Conservation (phyloP, 2,797 vertebrate genomes). For the Hoplostethus atlanticus region DNA sequence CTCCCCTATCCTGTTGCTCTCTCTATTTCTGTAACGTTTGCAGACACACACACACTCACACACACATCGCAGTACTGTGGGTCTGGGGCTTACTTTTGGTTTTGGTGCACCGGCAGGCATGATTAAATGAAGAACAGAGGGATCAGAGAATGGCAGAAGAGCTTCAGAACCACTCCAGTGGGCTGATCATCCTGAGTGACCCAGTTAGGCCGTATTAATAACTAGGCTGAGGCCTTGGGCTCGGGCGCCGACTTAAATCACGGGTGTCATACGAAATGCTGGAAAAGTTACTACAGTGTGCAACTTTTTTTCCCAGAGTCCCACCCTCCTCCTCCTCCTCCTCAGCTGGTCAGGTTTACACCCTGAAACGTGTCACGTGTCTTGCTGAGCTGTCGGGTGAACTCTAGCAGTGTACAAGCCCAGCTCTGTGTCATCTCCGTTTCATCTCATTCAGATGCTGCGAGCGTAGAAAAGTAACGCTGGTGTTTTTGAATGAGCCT, state of each 20-base stretch:
- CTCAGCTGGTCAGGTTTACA: neutral
- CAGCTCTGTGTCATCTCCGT: too few species aligned
- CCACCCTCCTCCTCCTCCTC: too few species aligned
- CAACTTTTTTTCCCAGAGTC: too few species aligned
- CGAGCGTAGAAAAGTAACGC: too few species aligned
- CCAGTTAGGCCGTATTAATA: conserved; percentile 63
- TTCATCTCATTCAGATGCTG: too few species aligned
- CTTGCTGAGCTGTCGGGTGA: too few species aligned
- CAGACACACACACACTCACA: conserved; percentile 1
- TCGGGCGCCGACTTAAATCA: conserved; percentile 29
- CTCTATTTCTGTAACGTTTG: conserved; percentile 38
- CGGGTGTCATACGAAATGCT: neutral
- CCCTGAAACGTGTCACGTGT: too few species aligned
- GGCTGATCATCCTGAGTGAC: conserved; percentile 47
- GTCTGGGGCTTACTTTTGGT: conserved; percentile 54
- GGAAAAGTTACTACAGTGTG: neutral
- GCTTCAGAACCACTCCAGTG: conserved; percentile 42
- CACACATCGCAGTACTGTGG: conserved; percentile 33
- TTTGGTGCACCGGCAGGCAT: conserved; percentile 44
- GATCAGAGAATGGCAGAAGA: conserved; percentile 46
- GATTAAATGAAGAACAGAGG: conserved; percentile 63
- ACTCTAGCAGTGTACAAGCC: too few species aligned
- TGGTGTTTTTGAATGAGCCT: too few species aligned
- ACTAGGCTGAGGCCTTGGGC: conserved; percentile 24
- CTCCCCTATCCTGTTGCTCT: conserved; percentile 23